These are phyloP conservation scores for Aspidiotus rigidus DNA, from an alignment of 2,888 invertebrate genomes.

Conservation along the genomic window DNA sequence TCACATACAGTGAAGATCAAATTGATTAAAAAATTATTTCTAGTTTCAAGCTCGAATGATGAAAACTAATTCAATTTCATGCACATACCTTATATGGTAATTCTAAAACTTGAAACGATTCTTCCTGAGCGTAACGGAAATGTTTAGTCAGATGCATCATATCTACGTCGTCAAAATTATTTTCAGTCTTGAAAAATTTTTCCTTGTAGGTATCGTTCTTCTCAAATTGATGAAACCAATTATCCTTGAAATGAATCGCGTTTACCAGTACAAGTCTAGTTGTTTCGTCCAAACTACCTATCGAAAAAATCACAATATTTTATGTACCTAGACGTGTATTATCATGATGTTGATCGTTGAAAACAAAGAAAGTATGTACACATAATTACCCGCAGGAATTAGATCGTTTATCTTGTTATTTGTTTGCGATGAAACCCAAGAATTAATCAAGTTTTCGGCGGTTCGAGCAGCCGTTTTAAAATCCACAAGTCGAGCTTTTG, in stretches of 20 bases:
- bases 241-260: slow-evolving; percentile 77
- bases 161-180: slow-evolving; percentile 53
- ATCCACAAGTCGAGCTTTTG: slow-evolving; percentile 54
- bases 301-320: background rate
- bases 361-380: background rate
- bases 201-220: slow-evolving; percentile 48
- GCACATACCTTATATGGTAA: slow-evolving; percentile 54
- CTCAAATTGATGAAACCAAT: slow-evolving; percentile 60
- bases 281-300: slow-evolving; percentile 47
- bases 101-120: slow-evolving; percentile 54
- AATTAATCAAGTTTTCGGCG: slow-evolving; percentile 58
- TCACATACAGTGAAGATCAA: no score
- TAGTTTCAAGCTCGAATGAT: no score
- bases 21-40: no score
- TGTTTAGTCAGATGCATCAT: slow-evolving; percentile 59
- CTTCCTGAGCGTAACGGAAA: slow-evolving; percentile 48
- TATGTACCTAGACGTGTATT: no score
- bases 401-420: slow-evolving; percentile 71
- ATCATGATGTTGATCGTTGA: no score
- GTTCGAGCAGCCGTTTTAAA: slow-evolving; percentile 48
- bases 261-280: slow-evolving; percentile 69
- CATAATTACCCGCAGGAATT: slow-evolving; percentile 47
- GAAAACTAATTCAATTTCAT: no score
- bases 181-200: slow-evolving; percentile 54
- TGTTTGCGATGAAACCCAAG: slow-evolving; percentile 70